Evolutionary conservation across 1,140 invertebrate species (phyloP).

Genomic region (Sycobia sp.): DNA sequence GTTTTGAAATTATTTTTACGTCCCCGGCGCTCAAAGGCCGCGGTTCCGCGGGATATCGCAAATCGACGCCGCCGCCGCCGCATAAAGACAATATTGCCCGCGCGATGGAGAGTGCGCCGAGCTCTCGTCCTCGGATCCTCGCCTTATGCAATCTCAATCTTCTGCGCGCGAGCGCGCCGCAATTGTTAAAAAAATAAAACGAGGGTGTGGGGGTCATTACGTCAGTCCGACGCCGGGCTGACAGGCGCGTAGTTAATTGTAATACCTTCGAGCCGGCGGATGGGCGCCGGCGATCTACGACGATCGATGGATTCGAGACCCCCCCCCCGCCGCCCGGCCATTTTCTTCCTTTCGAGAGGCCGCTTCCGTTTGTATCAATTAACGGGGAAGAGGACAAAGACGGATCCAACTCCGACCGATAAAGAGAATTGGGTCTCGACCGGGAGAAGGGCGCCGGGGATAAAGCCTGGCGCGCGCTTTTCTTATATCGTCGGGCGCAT

Average conservation of each 20-base stretch:
- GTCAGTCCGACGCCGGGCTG: too few species aligned
- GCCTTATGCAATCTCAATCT: conserved; percentile 27
- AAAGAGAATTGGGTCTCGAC: conserved; percentile 12
- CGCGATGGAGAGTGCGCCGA: too few species aligned
- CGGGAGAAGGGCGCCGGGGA: neutral
- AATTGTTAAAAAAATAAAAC: too few species aligned
- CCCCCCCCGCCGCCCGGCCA: neutral
- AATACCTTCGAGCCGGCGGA: too few species aligned
- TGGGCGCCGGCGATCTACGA: too few species aligned
- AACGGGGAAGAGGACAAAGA: neutral
- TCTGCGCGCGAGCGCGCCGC: neutral
- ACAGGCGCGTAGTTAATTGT: too few species aligned
- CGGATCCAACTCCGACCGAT: neutral
- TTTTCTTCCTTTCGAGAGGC: too few species aligned
- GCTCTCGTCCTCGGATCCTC: neutral
- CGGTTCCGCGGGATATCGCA: conserved; percentile 31
- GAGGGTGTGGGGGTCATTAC: too few species aligned
- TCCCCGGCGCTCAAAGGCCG: conserved; percentile 45
- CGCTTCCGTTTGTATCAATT: conserved; percentile 22
- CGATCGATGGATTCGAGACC: conserved; percentile 19
- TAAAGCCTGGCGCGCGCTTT: too few species aligned
- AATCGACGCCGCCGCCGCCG: conserved; percentile 20
- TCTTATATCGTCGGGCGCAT: neutral
- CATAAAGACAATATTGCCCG: conserved; percentile 12
- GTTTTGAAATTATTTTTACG: conserved; percentile 58